These are phyloP conservation scores for Lasius fuliginosus DNA, from an alignment of 2,888 invertebrate species.

Conservation along the genomic window DNA sequence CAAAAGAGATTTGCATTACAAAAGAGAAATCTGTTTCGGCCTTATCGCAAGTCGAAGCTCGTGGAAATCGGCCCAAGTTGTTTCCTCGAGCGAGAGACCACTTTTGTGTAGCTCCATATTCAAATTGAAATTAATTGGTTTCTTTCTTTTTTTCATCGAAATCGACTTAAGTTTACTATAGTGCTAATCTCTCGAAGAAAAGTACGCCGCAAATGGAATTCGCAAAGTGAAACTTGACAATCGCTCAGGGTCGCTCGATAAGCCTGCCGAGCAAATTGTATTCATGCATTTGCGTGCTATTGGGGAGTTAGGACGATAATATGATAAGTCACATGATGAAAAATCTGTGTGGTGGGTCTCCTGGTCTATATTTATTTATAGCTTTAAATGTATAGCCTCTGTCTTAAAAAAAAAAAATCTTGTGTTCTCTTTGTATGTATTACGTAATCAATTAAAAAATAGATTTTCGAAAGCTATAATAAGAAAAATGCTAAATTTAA, in stretches of 20 bases:
- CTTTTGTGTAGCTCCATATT: conserved; percentile 3
- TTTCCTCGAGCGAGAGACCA: neutral
- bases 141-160: conserved; percentile 15
- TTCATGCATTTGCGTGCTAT: conserved; percentile 46
- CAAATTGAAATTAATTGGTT: conserved; percentile 23
- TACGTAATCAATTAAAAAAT: conserved; percentile 1
- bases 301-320: conserved; percentile 7
- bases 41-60: conserved; percentile 33
- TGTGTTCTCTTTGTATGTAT: neutral
- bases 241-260: conserved; percentile 38
- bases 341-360: conserved; percentile 3
- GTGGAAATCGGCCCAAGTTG: conserved; percentile 16
- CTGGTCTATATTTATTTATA: conserved; percentile 18
- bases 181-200: conserved; percentile 30
- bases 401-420: neutral
- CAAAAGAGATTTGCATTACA: conserved; percentile 69
- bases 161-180: conserved; percentile 26
- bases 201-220: conserved; percentile 34
- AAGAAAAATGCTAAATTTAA: neutral
- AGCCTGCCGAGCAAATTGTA: conserved; percentile 37
- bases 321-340: conserved; percentile 38
- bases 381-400: neutral
- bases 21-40: conserved; percentile 55
- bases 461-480: neutral
- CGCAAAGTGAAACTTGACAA: conserved; percentile 41